Evolutionary conservation across 2,888 invertebrate species (phyloP).

Genomic region (Phyllotreta striolata): DNA sequence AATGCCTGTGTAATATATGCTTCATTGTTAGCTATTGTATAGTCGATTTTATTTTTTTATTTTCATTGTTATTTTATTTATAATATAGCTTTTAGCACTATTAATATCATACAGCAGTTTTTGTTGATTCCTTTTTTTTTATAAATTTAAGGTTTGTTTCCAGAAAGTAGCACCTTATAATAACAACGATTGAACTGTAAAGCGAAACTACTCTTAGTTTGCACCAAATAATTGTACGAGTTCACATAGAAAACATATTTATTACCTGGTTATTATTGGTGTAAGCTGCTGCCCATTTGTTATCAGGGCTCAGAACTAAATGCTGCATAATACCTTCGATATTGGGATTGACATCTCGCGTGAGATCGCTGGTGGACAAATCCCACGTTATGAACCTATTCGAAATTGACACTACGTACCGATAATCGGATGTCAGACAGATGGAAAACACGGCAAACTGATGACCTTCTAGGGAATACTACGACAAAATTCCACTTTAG

Average conservation of each 20-base stretch:
- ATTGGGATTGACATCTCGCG: constrained; percentile 90
- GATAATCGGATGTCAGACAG: constrained; percentile 86
- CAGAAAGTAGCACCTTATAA: no score
- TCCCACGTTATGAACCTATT: constrained; percentile 98
- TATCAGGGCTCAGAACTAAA: constrained; percentile 90
- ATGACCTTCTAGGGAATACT: constrained; percentile 97
- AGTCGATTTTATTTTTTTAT: no score
- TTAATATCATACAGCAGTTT: no score
- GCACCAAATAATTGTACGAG: no score
- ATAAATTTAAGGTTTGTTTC: no score
- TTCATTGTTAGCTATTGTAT: no score
- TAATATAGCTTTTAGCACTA: no score
- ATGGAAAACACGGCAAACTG: constrained; percentile 97
- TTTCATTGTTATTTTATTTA: no score
- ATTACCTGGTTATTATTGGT: constrained; percentile 90
- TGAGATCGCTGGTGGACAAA: constrained; percentile 92
- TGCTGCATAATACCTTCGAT: constrained; percentile 97
- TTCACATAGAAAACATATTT: no score
- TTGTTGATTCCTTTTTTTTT: no score
- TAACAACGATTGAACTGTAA: no score
- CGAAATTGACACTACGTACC: constrained; percentile 95
- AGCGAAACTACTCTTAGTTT: no score
- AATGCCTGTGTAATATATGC: neutral
- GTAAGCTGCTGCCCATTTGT: constrained; percentile 94
- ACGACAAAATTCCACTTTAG: constrained; percentile 48